phyloP scores from a whole-genome alignment of 2,797 vertebrate species.

The Sphenopsis melanotis region DNA sequence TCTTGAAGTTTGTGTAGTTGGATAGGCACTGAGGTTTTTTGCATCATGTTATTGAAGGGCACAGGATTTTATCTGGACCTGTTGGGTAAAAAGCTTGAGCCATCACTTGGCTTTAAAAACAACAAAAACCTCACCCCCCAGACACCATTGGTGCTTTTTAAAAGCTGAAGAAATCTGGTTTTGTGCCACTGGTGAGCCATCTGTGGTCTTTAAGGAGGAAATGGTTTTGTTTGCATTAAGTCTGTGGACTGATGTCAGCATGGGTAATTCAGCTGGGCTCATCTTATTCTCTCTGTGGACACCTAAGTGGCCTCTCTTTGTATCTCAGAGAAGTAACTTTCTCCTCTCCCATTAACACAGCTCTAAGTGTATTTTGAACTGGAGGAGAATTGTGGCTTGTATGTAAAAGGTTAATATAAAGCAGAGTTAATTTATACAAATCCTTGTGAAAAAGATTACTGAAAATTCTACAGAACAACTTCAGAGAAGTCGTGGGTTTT shows the following conservation, averaged over 20 bases:
- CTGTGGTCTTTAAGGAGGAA: background rate
- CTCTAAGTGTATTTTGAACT: background rate
- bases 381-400: background rate
- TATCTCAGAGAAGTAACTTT: background rate
- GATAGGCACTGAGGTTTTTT: background rate
- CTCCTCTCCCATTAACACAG: constrained; percentile 4
- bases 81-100: background rate
- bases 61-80: background rate
- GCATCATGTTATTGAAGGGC: background rate
- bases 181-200: background rate
- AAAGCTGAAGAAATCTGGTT: background rate
- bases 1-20: background rate
- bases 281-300: background rate
- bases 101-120: background rate
- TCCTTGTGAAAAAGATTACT: background rate
- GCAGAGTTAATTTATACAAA: background rate
- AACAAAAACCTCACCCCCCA: background rate
- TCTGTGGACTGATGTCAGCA: constrained; percentile 37
- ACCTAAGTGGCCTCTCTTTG: background rate
- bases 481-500: background rate
- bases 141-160: background rate
- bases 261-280: background rate
- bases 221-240: constrained; percentile 2
- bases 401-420: background rate
- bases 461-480: background rate